Conservation (phyloP, 2,888 invertebrate genomes). For the Leptinotarsa tumamoca region DNA sequence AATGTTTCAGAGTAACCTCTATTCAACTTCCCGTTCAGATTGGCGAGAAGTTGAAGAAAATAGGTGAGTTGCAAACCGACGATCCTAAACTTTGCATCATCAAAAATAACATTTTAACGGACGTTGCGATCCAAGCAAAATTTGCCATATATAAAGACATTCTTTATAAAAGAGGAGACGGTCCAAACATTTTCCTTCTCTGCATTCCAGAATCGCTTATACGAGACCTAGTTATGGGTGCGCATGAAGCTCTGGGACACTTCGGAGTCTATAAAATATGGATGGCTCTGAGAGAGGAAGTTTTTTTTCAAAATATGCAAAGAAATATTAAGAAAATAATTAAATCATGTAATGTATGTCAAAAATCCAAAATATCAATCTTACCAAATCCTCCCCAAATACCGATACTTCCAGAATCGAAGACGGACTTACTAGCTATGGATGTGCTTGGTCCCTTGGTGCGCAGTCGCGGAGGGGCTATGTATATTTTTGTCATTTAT, state of each 20-base stretch:
- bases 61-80: neutral
- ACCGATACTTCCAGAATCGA: neutral
- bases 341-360: neutral
- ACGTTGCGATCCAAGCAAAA: neutral
- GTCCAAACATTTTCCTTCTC: neutral
- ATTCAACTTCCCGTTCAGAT: conserved; percentile 2
- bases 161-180: conserved; percentile 2
- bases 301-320: too few relatives aligned
- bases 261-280: too few relatives aligned
- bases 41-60: neutral
- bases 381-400: neutral
- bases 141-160: neutral
- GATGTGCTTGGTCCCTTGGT: conserved; percentile 13
- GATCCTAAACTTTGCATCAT: neutral
- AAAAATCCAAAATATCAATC: neutral
- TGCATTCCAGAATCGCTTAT: conserved; percentile 1
- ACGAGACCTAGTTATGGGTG: conserved; percentile 1
- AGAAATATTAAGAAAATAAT: too few relatives aligned
- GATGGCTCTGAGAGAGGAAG: too few relatives aligned
- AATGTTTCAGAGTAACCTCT: conserved; percentile 5
- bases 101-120: neutral
- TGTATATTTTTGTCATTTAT: conserved; percentile 20
- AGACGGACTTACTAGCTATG: conserved; percentile 1
- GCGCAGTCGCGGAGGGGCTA: conserved; percentile 19
- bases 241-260: neutral